Evolutionary conservation across 2,113 vertebrate genomes (phyloP), one percentile per base, ranked within the genome.

Genomic region (Oplegnathus fasciatus): DNA sequence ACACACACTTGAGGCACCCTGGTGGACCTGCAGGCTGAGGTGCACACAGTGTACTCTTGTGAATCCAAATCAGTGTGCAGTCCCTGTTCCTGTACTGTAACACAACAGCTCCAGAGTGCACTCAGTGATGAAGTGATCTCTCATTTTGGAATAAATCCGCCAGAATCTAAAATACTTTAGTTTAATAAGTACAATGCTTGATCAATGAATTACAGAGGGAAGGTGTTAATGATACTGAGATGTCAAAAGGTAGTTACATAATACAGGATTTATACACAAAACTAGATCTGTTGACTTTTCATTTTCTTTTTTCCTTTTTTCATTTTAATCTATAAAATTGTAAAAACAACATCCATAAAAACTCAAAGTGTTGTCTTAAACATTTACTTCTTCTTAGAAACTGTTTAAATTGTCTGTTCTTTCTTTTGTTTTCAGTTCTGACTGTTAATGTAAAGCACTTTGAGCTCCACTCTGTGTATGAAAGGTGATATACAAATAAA

Each of bases 21-120:
- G 67, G 24, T 82, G 66, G 72, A 86, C 57, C 68, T 37, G 52
- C 54, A 70, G 76, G 26, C 42, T 61, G 46, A 75, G 62, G 80
- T 82, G 50, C 54, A 46, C 69, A 62, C 67, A n/a, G 5, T 72
- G n/a, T 62, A 30, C n/a, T 71, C 42, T 58, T 78, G 58, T 67
- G 76, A 74, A 46, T 86, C 40, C 48, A 50, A 58, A 84, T 86
- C 81, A 70, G 80, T 75, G 32, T 78, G 57, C 44, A 42, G 50
- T 15, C 30, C 24, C 13, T 65, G 55, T 50, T 76, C 52, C 55
- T 73, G 55, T 15, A 48, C 86, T 89, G 76, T 50, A 67, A 50
- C 54, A 40, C 46, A 69, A 40, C 65, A 62, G 42, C 54, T 50
- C 24, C 60, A n/a, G 55, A 67, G 22, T 37, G 28, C 26, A 34